A percentile compares a stretch with the other conserved stretches of the same genome.
Conservation (phyloP, 2,888 invertebrate species). For the Neoitamus cyanurus region DNA sequence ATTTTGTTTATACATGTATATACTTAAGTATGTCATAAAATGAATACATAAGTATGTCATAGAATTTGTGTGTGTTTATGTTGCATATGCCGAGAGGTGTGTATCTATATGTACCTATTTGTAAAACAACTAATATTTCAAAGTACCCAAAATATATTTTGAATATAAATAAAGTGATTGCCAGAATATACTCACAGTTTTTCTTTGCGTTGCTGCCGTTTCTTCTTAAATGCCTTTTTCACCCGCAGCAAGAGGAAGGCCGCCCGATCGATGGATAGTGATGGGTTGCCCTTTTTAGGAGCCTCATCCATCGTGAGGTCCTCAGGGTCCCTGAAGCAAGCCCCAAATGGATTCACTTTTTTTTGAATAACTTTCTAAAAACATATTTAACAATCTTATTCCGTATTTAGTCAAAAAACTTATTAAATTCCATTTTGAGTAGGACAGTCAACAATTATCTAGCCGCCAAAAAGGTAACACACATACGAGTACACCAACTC, state of each 20-base stretch:
- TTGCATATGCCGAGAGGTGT: too few species aligned
- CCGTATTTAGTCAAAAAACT: neutral
- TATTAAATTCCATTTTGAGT: neutral
- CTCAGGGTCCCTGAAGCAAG: slow-evolving; percentile 54
- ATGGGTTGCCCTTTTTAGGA: slow-evolving; percentile 65
- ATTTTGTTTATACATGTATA: neutral
- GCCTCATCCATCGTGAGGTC: slow-evolving; percentile 58
- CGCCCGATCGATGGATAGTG: slow-evolving; percentile 87
- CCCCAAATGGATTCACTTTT: slow-evolving; percentile 54
- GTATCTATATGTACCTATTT: too few species aligned
- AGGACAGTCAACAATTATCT: neutral
- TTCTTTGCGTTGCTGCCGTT: slow-evolving; percentile 86
- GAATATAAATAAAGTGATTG: slow-evolving; percentile 34
- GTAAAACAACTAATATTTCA: neutral
- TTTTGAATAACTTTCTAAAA: slow-evolving; percentile 15
- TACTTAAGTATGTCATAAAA: neutral
- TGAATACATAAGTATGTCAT: too few species aligned
- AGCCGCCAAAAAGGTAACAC: neutral
- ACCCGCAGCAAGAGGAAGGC: slow-evolving; percentile 88
- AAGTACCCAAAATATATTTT: neutral
- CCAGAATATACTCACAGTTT: slow-evolving; percentile 77
- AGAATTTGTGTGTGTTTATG: too few species aligned
- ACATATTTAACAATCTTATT: neutral
- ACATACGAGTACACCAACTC: neutral
- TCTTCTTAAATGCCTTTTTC: slow-evolving; percentile 90